These are phyloP conservation scores for Ibidorhyncha struthersii DNA, from an alignment of 2,113 vertebrate genomes.

Conservation along the genomic window DNA sequence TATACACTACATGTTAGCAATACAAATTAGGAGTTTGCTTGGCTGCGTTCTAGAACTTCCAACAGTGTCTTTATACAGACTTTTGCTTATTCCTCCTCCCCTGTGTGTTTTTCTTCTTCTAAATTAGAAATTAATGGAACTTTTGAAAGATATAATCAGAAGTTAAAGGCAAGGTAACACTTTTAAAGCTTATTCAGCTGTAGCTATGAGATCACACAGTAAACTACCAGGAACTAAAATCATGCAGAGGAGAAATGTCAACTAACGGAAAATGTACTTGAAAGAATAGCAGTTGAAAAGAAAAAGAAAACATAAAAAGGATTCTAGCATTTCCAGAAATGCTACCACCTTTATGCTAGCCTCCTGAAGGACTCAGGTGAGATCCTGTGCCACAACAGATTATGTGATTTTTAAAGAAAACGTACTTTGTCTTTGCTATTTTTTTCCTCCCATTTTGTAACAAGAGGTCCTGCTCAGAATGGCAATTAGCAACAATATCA, in stretches of 20 bases:
- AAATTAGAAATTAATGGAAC: conserved; percentile 1
- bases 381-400: not conserved
- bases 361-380: not conserved
- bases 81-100: not conserved
- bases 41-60: not conserved
- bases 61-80: not conserved
- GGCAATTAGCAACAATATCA: not conserved
- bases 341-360: not conserved
- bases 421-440: not conserved
- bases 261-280: not conserved
- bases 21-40: not conserved
- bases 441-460: not conserved
- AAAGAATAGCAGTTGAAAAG: not conserved
- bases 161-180: not conserved
- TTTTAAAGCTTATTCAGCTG: conserved; percentile 50
- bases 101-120: not conserved
- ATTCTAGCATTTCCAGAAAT: not conserved
- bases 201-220: conserved; percentile 3
- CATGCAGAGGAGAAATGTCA: conserved; percentile 12
- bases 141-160: conserved; percentile 14
- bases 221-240: conserved; percentile 41
- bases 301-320: not conserved
- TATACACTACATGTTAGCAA: not conserved
- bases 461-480: not conserved
- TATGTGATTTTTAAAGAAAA: not conserved